phyloP scores from a whole-genome alignment of 2,113 vertebrate species.

The Hiodon tergisus region DNA sequence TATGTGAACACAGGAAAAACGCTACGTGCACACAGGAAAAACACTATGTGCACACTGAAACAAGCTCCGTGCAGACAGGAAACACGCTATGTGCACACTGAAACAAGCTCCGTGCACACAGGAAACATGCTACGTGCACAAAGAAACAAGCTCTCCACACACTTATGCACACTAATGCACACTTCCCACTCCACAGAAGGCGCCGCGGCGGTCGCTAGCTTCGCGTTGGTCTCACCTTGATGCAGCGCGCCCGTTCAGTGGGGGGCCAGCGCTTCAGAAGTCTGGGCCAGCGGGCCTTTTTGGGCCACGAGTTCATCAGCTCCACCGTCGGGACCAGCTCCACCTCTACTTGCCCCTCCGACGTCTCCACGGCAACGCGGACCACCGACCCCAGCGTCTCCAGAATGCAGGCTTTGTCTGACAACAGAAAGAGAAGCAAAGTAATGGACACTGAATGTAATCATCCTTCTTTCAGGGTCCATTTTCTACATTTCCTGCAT shows the following conservation, averaged over 20 bases:
- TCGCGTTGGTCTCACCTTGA: slow-evolving; percentile 60
- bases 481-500: too few relatives aligned
- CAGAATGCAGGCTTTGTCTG: slow-evolving; percentile 64
- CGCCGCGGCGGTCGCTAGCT: neutral
- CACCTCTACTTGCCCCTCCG: slow-evolving; percentile 59
- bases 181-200: neutral
- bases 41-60: too few relatives aligned
- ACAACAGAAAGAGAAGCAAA: slow-evolving; percentile 6
- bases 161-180: too few relatives aligned
- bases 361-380: slow-evolving; percentile 67
- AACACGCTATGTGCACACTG: too few relatives aligned
- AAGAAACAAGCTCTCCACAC: too few relatives aligned
- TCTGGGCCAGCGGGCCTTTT: slow-evolving; percentile 66
- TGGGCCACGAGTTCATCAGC: slow-evolving; percentile 66
- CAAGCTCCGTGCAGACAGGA: too few relatives aligned
- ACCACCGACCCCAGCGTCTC: slow-evolving; percentile 51
- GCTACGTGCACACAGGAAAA: too few relatives aligned
- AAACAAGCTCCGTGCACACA: too few relatives aligned
- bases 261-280: slow-evolving; percentile 68
- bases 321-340: slow-evolving; percentile 68
- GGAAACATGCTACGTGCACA: too few relatives aligned
- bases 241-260: slow-evolving; percentile 56
- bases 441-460: neutral
- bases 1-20: too few relatives aligned
- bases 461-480: neutral